Conservation (phyloP, 1,140 invertebrate genomes). For the Megathymus violae region DNA sequence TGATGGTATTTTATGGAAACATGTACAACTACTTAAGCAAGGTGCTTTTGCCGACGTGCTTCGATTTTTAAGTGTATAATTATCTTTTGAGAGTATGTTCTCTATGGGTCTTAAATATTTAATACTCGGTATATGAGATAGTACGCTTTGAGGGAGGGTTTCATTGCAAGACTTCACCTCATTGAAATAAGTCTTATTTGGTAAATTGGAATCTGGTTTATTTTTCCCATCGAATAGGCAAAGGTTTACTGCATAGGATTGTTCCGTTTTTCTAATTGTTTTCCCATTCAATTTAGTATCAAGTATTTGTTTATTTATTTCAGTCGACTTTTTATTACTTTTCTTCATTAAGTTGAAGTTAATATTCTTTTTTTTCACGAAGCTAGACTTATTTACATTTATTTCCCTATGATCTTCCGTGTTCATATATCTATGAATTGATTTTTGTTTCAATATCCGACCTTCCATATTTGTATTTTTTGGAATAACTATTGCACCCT, state of each 20-base stretch:
- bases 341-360: slow-evolving; percentile 12
- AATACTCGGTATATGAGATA: slow-evolving; percentile 36
- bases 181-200: slow-evolving; percentile 17
- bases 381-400: background rate
- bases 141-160: slow-evolving; percentile 35
- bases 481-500: background rate
- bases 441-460: slow-evolving; percentile 4
- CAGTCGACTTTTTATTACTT: background rate
- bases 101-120: slow-evolving; percentile 52
- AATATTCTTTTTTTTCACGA: slow-evolving; percentile 14
- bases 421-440: slow-evolving; percentile 14
- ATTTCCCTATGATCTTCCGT: slow-evolving; percentile 15
- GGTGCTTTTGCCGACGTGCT: slow-evolving; percentile 1
- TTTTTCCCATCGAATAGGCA: slow-evolving; percentile 55
- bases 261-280: slow-evolving; percentile 47
- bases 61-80: slow-evolving; percentile 9
- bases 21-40: slow-evolving; percentile 54
- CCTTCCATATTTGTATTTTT: background rate
- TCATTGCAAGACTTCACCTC: slow-evolving; percentile 29
- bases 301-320: slow-evolving; percentile 22
- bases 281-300: slow-evolving; percentile 24
- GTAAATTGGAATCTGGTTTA: slow-evolving; percentile 8
- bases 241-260: slow-evolving; percentile 63
- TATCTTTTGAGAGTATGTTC: slow-evolving; percentile 24
- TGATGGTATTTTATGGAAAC: slow-evolving; percentile 71